These are phyloP conservation scores for Eilema griseolum DNA, from an alignment of 2,888 invertebrate species.

Conservation along the genomic window DNA sequence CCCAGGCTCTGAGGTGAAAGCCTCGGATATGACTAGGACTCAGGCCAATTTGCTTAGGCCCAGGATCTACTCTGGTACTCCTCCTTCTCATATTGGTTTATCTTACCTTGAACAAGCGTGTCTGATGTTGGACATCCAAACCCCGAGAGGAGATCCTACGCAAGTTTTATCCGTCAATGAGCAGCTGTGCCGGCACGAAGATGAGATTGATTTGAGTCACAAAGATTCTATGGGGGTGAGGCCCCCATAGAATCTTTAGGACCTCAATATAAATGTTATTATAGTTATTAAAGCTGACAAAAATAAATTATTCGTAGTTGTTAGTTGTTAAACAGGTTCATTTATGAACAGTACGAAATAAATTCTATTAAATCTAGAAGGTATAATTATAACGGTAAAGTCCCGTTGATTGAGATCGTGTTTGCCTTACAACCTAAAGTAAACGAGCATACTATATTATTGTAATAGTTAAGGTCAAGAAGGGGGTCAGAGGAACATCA, in stretches of 20 bases:
- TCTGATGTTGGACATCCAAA: too few species aligned
- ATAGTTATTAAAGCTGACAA: neutral
- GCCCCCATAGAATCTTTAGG: too few species aligned
- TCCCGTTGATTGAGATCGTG: conserved; percentile 47
- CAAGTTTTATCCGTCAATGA: too few species aligned
- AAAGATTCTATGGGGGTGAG: too few species aligned
- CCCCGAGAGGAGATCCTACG: too few species aligned
- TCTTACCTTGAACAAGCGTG: too few species aligned
- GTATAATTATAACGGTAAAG: conserved; percentile 38
- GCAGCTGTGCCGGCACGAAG: too few species aligned
- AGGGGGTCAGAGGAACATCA: conserved; percentile 13
- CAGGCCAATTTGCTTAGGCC: neutral
- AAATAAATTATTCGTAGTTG: conserved; percentile 27
- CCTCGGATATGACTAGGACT: neutral
- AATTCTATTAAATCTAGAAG: conserved; percentile 40
- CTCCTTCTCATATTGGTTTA: too few species aligned
- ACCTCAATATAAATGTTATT: neutral
- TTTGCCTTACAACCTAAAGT: conserved; percentile 30
- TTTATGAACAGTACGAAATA: conserved; percentile 47
- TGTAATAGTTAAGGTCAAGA: conserved; percentile 15
- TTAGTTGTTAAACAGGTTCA: conserved; percentile 40
- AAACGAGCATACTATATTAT: conserved; percentile 30
- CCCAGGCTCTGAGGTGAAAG: neutral
- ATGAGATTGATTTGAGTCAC: too few species aligned
- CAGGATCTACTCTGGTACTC: too few species aligned